Percentiles rank a stretch among this genome's conserved stretches.
These are phyloP conservation scores for Micrasema longulum DNA, from an alignment of 1,140 invertebrate species.

Conservation along the genomic window DNA sequence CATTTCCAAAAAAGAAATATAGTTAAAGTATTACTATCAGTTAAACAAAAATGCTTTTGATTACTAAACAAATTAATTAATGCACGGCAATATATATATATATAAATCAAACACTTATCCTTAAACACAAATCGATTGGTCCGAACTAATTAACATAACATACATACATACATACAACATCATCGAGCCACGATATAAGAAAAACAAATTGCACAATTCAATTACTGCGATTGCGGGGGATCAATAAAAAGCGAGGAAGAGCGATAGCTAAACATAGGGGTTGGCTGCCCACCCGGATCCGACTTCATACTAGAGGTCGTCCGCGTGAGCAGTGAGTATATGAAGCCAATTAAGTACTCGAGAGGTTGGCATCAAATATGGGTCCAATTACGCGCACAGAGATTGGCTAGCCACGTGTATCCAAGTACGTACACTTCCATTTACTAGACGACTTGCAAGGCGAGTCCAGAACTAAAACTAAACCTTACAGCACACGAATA, in stretches of 20 bases:
- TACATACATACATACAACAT: neutral
- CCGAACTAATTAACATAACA: constrained; percentile 19
- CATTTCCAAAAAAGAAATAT: constrained; percentile 20
- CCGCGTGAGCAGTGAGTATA: no score
- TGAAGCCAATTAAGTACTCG: no score
- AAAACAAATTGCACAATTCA: constrained; percentile 24
- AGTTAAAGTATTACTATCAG: constrained; percentile 10
- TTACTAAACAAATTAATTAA: constrained; percentile 4
- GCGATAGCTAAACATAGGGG: constrained; percentile 5
- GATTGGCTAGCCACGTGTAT: no score
- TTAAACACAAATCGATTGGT: constrained; percentile 32
- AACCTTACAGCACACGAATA: no score
- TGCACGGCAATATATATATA: constrained; percentile 19
- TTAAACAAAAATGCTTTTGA: constrained; percentile 16
- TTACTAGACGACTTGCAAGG: constrained; percentile 22
- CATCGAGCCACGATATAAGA: constrained; percentile 1
- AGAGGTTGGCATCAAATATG: no score
- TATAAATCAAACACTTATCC: constrained; percentile 16
- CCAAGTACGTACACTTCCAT: no score
- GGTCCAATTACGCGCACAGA: no score
- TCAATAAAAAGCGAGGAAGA: constrained; percentile 25
- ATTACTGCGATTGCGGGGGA: constrained; percentile 10
- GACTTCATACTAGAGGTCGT: no score
- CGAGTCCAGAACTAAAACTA: constrained; percentile 14
- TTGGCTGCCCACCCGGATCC: neutral